Conservation (phyloP, 2,113 vertebrate genomes). For the Verasper variegatus region DNA sequence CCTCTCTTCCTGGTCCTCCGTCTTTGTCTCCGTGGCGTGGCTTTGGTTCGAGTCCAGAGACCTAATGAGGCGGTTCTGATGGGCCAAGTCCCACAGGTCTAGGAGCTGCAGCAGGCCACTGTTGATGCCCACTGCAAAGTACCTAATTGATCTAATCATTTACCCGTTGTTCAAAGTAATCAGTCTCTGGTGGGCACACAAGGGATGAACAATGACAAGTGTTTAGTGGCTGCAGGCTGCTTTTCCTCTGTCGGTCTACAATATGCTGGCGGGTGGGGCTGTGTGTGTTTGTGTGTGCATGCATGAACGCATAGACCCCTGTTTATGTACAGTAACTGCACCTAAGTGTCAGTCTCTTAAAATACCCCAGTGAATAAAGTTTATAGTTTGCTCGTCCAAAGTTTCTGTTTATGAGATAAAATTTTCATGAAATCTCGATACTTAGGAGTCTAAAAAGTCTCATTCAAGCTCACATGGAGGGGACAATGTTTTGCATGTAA, state of each 20-base stretch:
- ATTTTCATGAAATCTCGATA: slow-evolving; percentile 46
- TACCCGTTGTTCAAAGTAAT: slow-evolving; percentile 80
- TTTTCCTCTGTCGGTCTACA: slow-evolving; percentile 31
- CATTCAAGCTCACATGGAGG: slow-evolving; percentile 20
- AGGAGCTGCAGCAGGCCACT: slow-evolving; percentile 60
- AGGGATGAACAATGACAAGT: slow-evolving; percentile 72
- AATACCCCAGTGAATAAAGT: slow-evolving; percentile 21
- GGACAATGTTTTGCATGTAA: slow-evolving; percentile 57
- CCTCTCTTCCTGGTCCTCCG: slow-evolving; percentile 44
- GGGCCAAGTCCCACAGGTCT: slow-evolving; percentile 73
- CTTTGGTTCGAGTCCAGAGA: slow-evolving; percentile 77
- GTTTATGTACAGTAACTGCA: slow-evolving; percentile 7
- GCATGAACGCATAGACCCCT: not conserved
- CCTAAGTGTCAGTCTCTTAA: not conserved
- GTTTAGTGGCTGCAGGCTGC: slow-evolving; percentile 59
- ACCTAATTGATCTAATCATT: slow-evolving; percentile 84
- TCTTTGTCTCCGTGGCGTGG: slow-evolving; percentile 68
- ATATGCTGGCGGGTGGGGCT: slow-evolving; percentile 17
- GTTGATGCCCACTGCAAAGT: slow-evolving; percentile 72
- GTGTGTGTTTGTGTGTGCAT: slow-evolving; percentile 9
- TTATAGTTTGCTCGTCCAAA: slow-evolving; percentile 27
- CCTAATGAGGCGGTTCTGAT: slow-evolving; percentile 81
- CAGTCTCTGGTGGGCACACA: slow-evolving; percentile 70
- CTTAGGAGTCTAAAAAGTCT: slow-evolving; percentile 43
- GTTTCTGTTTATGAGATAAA: slow-evolving; percentile 52